Base-by-base conservation (phyloP, 1,140 invertebrate genomes). In the Dufourea novaeangliae region DNA sequence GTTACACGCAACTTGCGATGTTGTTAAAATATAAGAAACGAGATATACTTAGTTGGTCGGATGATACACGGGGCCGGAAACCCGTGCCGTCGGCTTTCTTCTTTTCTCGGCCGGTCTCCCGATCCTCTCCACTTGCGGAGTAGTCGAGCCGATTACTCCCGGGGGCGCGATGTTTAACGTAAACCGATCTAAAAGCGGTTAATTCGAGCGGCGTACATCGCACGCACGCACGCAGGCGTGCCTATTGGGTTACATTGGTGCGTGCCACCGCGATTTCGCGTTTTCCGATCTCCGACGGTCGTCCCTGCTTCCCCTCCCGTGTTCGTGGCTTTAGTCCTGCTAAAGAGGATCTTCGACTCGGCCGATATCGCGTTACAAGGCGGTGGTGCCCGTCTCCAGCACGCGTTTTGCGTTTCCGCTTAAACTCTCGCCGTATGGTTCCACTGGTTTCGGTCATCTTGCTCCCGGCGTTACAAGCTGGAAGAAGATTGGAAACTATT, bases 151-250 rank as follows among this genome's bases (percentile, higher is more conserved):
- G 72, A 75, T 75, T 75, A 76, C 54, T 69, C 44, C n/a, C n/a
- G n/a, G n/a, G 12, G 72, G 64, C 41, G 64, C 64, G 73, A 79
- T 79, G 78, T 84, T 84, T 77, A 73, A 84, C 66, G 82, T 86
- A 86, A 86, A 82, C 74, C 73, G 84, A 86, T 82, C 77, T 78
- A 74, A 52, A 79, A 72, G 59, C 68, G 69, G 79, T 84, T 84
- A 84, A 86, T 80, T 86, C 82, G 79, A 84, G 57, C 76, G 59
- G 64, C 41, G n/a, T n/a, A n/a, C n/a, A n/a, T n/a, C n/a, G 17
- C 29, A 34, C 34, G 63, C 14, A 57, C 37, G 57, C 57, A 57
- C 64, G 73, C 56, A 50, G 46, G 52, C 50, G 56, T 27, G 70
- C n/a, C 63, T 76, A 77, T 76, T 75, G 78, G 34, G 71, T 79